Evolutionary conservation across 2,888 invertebrate species (phyloP).

Genomic region (Plagodis dolabraria): DNA sequence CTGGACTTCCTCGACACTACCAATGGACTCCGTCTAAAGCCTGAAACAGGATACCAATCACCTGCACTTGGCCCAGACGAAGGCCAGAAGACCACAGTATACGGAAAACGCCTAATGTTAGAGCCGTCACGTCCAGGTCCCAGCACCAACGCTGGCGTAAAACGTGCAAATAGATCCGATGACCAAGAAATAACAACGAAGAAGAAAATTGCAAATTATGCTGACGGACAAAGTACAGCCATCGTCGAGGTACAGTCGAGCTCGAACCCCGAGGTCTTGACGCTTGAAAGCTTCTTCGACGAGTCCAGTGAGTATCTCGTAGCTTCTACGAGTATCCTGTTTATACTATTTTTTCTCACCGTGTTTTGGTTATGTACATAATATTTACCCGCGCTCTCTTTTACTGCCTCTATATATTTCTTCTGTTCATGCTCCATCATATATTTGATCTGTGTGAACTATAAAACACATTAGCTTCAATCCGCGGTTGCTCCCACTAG

Average conservation of each 20-base stretch:
- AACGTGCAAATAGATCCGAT: conserved; percentile 42
- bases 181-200: conserved; percentile 38
- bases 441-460: too few relatives aligned
- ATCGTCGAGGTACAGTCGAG: neutral
- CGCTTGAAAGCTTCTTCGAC: conserved; percentile 48
- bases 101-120: too few relatives aligned
- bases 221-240: conserved; percentile 11
- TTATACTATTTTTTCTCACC: neutral
- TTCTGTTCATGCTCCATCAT: too few relatives aligned
- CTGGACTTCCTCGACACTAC: neutral
- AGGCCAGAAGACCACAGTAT: too few relatives aligned
- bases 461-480: too few relatives aligned
- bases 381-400: too few relatives aligned
- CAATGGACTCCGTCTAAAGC: neutral
- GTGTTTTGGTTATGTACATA: too few relatives aligned
- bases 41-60: conserved; percentile 12
- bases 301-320: conserved; percentile 46
- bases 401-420: too few relatives aligned
- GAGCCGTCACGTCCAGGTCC: too few relatives aligned
- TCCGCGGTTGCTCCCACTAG: too few relatives aligned
- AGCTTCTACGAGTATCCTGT: too few relatives aligned
- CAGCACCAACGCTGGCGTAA: conserved; percentile 33
- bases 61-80: neutral
- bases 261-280: conserved; percentile 20
- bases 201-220: conserved; percentile 40